Conservation (phyloP, 2,888 invertebrate species). For the Ichneumoninae sp. region DNA sequence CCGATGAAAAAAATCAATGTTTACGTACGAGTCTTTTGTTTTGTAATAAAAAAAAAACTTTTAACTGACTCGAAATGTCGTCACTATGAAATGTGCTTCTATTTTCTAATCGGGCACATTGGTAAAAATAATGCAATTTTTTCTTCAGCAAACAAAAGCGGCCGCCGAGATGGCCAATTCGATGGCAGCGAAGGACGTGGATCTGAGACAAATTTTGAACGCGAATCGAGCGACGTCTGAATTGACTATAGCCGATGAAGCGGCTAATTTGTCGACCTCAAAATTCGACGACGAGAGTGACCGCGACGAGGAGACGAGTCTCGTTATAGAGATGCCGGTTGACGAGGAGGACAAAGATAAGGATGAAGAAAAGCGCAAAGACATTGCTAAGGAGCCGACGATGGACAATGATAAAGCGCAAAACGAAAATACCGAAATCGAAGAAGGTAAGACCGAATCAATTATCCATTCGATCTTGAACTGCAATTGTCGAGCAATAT, state of each 20-base stretch:
- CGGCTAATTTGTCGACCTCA: conserved; percentile 77
- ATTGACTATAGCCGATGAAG: conserved; percentile 79
- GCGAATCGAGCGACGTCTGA: conserved; percentile 75
- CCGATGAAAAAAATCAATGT: background rate
- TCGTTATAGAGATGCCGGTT: conserved; percentile 81
- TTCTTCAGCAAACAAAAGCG: conserved; percentile 34
- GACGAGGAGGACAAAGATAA: conserved; percentile 81
- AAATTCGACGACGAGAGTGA: conserved; percentile 83
- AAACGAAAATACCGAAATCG: conserved; percentile 27
- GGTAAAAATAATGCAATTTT: background rate
- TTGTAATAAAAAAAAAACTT: background rate
- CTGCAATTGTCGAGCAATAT: background rate
- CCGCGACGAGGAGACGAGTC: conserved; percentile 81
- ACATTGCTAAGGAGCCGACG: conserved; percentile 2
- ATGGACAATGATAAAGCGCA: conserved; percentile 15
- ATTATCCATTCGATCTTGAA: background rate
- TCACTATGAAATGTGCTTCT: background rate
- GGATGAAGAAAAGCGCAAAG: conserved; percentile 79
- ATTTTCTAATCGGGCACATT: background rate
- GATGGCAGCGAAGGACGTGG: conserved; percentile 81
- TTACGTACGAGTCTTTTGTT: background rate
- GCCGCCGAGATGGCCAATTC: conserved; percentile 45
- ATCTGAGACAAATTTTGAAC: conserved; percentile 83
- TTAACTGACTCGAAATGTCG: background rate
- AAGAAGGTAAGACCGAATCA: conserved; percentile 42